Conservation (phyloP, 53 echinoderm and acorn worm species). For the Crossaster papposus region DNA sequence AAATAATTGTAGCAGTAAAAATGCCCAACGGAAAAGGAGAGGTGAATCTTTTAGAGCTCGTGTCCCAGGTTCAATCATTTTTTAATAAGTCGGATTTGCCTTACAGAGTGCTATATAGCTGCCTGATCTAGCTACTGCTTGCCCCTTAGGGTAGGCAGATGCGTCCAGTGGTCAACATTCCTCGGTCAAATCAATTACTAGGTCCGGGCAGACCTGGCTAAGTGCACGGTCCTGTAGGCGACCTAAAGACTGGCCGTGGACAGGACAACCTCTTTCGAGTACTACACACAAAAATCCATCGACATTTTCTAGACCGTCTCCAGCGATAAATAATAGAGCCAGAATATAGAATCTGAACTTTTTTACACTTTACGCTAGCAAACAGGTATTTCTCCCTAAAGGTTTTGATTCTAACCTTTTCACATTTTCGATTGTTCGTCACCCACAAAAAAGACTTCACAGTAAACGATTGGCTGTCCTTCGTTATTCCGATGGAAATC, state of each 20-base stretch:
- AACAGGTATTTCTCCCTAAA: no score
- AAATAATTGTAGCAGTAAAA: neutral
- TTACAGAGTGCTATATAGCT: neutral
- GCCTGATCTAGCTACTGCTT: neutral
- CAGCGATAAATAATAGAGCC: no score
- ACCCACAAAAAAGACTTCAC: no score
- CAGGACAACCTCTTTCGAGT: neutral
- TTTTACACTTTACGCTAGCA: no score
- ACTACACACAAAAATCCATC: no score
- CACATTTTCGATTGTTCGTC: no score
- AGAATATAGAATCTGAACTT: no score
- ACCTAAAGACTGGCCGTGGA: neutral
- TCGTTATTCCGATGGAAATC: no score
- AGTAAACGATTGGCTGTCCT: no score
- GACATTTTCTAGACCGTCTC: no score
- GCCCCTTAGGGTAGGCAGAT: neutral
- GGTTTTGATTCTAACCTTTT: no score
- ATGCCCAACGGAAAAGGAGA: neutral
- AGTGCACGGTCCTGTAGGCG: neutral
- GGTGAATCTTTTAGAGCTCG: neutral
- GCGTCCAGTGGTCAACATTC: neutral
- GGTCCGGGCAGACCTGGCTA: neutral
- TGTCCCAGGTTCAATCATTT: neutral
- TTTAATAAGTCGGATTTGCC: conserved; percentile 1
- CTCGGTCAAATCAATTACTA: neutral